phyloP scores from a whole-genome alignment of 2,113 vertebrate genomes.

The Rhadina sibilatrix region DNA sequence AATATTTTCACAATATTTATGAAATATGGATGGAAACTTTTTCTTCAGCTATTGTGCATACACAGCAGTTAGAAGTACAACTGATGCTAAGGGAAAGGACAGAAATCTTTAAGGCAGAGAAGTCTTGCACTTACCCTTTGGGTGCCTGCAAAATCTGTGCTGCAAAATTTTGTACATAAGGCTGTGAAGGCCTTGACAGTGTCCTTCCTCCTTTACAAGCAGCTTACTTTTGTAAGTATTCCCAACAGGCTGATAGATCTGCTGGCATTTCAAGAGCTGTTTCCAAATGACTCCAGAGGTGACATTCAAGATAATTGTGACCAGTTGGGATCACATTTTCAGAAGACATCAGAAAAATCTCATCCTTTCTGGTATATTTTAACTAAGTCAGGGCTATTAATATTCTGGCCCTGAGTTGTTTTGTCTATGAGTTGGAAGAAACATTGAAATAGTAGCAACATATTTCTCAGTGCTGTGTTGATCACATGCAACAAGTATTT shows the following conservation, averaged over 20 bases:
- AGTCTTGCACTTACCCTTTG: not conserved
- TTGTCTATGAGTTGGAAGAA: constrained; percentile 27
- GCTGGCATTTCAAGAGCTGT: not conserved
- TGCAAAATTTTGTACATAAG: not conserved
- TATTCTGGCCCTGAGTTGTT: constrained; percentile 1
- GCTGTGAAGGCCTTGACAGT: not conserved
- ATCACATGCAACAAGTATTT: constrained; percentile 5
- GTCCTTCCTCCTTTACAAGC: not conserved
- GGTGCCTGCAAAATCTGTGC: not conserved
- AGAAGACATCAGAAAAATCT: not conserved
- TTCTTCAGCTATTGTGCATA: not conserved
- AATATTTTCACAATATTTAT: not conserved
- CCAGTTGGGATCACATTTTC: not conserved
- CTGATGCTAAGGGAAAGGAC: not conserved
- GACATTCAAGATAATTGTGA: not conserved
- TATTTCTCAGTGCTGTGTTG: not conserved
- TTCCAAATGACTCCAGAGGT: not conserved
- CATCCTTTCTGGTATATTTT: not conserved
- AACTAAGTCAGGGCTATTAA: not conserved
- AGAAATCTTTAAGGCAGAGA: not conserved
- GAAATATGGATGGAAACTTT: not conserved
- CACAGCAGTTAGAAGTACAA: not conserved
- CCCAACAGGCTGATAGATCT: not conserved
- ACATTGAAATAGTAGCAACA: not conserved
- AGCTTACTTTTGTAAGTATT: not conserved